Percentiles rank a stretch among this genome's conserved stretches.
Evolutionary conservation across 1,140 invertebrate species (phyloP).

Genomic region (Ridgeia piscesae): DNA sequence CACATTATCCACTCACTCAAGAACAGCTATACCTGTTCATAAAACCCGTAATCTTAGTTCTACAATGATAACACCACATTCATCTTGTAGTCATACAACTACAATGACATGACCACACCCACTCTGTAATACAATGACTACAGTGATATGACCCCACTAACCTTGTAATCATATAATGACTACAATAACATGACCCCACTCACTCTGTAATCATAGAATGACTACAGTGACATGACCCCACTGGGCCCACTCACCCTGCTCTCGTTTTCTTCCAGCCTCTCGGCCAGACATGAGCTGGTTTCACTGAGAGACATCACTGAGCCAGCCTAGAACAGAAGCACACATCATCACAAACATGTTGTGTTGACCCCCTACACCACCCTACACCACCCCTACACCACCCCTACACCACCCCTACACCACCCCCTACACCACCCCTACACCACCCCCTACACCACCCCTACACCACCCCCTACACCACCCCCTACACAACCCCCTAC

Average conservation of each 20-base stretch:
- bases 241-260: conserved; percentile 10
- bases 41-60: too few species aligned
- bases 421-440: too few species aligned
- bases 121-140: neutral
- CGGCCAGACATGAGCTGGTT: neutral
- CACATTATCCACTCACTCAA: too few species aligned
- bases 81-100: neutral
- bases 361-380: too few species aligned
- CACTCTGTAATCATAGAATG: neutral
- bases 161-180: neutral
- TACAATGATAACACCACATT: neutral
- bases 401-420: too few species aligned
- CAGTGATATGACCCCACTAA: neutral
- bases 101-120: neutral
- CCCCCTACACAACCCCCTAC: neutral
- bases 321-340: neutral
- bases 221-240: neutral
- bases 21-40: too few species aligned
- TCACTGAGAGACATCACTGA: neutral
- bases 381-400: too few species aligned
- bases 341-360: neutral
- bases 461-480: too few species aligned
- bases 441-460: too few species aligned
- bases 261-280: conserved; percentile 19
- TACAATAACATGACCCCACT: neutral